Evolutionary conservation across 2,797 vertebrate species (phyloP), one percentile per base, ranked within the genome.

Genomic region (Galaxias olidus): DNA sequence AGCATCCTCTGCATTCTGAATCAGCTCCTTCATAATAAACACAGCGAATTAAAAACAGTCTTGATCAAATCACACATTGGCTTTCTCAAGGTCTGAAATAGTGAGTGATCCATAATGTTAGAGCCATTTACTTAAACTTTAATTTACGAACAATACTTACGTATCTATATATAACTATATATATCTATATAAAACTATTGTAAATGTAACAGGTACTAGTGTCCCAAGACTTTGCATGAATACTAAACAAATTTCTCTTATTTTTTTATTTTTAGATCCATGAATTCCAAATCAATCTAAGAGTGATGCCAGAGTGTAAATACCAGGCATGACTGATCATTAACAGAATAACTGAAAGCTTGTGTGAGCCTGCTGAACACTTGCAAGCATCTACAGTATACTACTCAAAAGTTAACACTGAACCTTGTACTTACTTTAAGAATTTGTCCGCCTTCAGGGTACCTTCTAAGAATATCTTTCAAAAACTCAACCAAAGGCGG

Each of bases 1-100:
- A 63, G 98, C 98, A 88, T 99, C 98, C 84, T 99, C 98, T 61
- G 98, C 97, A 84, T 99, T 99, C 86, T 99, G 97, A 88, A 99
- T 98, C 85, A 99, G 86, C 70, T 99, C 98, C 98, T 99, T 20
- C 76, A 78, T 48, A 74, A 47, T 20, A 51, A 70, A 77, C 68
- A 10, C 68, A n/a, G 17, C 19, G 62, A 48, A 50, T 55, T 55
- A n/a, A 30, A 54, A 30, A 55, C 53, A 41, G 9, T 30, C 10
- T 40, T 41, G 14, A 30, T 14, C 11, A 5, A 30, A 30, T 30
- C 30, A 30, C 30, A 30, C 30, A 30, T 30, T 30, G 30, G 30
- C 30, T 6, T 30, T 30, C 6, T 30, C 30, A 2, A 30, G 6
- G 30, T 30, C 30, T 30, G 30, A 30, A 30, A 30, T 30, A 30